Base-by-base conservation (phyloP, 2,113 vertebrate genomes). In the Alligator sinensis region DNA sequence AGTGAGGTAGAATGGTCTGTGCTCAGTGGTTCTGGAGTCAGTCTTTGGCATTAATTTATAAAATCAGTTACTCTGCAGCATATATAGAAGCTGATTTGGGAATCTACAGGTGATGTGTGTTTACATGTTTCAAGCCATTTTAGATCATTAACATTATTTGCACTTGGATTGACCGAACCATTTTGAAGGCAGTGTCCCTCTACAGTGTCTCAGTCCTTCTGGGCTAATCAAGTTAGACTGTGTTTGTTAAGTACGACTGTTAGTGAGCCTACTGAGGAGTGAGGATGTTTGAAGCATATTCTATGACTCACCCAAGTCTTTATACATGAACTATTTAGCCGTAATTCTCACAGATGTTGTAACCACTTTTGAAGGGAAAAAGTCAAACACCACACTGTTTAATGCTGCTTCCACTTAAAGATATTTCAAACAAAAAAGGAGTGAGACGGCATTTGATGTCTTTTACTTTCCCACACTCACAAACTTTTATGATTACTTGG, bases 401-500 rank as follows among this genome's bases (percentile, higher is more conserved):
- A 95, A 62, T 92, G 77, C 87, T 91, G 30, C 89, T 93, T 85
- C 88, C 59, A 77, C 70, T 93, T 78, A 77, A 92, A 91, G 86
- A 58, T 74, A 19, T 89, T 92, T 97, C 88, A 96, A 87, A 89
- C 87, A 85, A 87, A 84, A 86, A 86, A 89, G 91, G 89, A 91
- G 91, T 88, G 80, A 84, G 92, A 78, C 54, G 27, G 17, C 12
- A 7, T 94, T 94, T 93, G 72, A 59, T 94, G 86, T 90, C 90
- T 79, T n/a, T 93, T 54, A 70, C 59, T 96, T 96, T 61, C 91
- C 80, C 4, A 11, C 82, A 22, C 93, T 95, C 82, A 74, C 79
- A 85, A 84, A 92, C 88, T 96, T 96, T 96, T 97, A 95, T 90
- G 82, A 57, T 80, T 86, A 74, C 84, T 96, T 97, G 96, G 94